phyloP scores from a whole-genome alignment of 1,140 invertebrate genomes.

The Caenorhabditis tropicalis region DNA sequence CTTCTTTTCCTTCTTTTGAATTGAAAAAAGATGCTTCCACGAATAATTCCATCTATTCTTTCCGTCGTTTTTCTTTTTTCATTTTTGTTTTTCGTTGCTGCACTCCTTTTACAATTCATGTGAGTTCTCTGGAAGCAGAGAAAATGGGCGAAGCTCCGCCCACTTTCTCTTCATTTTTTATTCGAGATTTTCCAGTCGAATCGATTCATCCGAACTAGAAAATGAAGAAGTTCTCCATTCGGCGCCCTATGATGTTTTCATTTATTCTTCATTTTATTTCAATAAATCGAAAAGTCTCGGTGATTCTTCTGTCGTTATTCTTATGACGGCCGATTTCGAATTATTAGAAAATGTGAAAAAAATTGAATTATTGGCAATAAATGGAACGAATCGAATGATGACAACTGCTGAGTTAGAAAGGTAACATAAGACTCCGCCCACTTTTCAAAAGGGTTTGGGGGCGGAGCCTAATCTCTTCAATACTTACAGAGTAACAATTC shows the following conservation, averaged over 20 bases:
- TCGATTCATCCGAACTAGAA: neutral
- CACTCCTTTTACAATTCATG: neutral
- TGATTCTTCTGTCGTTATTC: neutral
- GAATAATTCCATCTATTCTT: constrained; percentile 1
- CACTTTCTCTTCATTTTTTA: too few species aligned
- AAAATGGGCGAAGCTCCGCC: too few species aligned
- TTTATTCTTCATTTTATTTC: constrained; percentile 14
- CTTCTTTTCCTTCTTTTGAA: neutral
- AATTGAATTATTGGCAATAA: neutral
- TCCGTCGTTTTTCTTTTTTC: constrained; percentile 19
- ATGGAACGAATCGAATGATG: neutral
- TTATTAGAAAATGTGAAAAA: neutral
- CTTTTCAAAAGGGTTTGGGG: too few species aligned
- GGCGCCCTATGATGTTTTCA: neutral
- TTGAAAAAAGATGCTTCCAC: neutral
- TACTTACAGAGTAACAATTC: constrained; percentile 1
- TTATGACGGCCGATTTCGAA: neutral
- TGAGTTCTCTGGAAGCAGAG: neutral
- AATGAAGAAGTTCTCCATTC: neutral
- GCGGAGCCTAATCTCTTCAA: too few species aligned
- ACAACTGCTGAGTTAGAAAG: neutral
- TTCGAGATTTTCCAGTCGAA: neutral
- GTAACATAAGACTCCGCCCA: neutral
- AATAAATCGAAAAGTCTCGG: constrained; percentile 17
- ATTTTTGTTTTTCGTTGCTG: neutral